A percentile compares a stretch with the other conserved stretches of the same genome.
phyloP scores from a whole-genome alignment of 2,888 invertebrate species.

The Coelopa pilipes region DNA sequence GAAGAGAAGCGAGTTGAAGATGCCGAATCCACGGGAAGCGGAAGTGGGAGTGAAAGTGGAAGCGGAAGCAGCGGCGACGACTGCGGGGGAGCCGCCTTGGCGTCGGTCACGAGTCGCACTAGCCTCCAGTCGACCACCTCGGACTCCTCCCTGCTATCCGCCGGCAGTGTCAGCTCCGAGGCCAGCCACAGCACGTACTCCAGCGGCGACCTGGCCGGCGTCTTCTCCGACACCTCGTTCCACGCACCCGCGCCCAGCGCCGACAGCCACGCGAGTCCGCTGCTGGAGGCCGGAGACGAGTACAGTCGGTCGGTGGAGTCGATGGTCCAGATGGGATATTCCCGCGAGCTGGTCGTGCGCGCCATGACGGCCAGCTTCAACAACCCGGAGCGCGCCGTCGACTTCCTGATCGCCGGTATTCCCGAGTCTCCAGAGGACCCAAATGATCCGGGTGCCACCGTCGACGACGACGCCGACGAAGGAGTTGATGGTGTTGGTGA shows the following conservation, averaged over 20 bases:
- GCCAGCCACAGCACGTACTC: conserved; percentile 41
- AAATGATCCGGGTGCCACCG: too few relatives aligned
- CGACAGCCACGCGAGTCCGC: too few relatives aligned
- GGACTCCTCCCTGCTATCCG: too few relatives aligned
- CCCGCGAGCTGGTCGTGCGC: conserved; percentile 80
- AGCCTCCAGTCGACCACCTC: conserved; percentile 31
- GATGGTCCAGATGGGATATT: conserved; percentile 98
- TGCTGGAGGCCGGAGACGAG: conserved; percentile 80
- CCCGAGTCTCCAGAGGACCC: conserved; percentile 68
- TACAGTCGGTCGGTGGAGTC: conserved; percentile 81
- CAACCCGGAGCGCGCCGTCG: conserved; percentile 97
- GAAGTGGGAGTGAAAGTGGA: conserved; percentile 49
- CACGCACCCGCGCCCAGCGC: too few relatives aligned
- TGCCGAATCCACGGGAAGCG: conserved; percentile 41
- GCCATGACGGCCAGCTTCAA: conserved; percentile 96
- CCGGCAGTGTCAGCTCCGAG: too few relatives aligned
- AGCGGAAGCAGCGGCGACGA: too few relatives aligned
- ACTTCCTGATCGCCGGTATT: conserved; percentile 93
- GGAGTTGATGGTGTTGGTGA: too few relatives aligned
- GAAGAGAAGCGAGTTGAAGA: conserved; percentile 20
- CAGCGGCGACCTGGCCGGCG: conserved; percentile 52
- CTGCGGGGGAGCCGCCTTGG: conserved; percentile 52
- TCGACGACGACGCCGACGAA: too few relatives aligned
- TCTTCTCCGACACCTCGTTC: conserved; percentile 67
- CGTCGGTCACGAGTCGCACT: conserved; percentile 14